A percentile compares a stretch with the other conserved stretches of the same genome.
Evolutionary conservation across 2,888 invertebrate genomes (phyloP).

Genomic region (Pherbina coryleti): DNA sequence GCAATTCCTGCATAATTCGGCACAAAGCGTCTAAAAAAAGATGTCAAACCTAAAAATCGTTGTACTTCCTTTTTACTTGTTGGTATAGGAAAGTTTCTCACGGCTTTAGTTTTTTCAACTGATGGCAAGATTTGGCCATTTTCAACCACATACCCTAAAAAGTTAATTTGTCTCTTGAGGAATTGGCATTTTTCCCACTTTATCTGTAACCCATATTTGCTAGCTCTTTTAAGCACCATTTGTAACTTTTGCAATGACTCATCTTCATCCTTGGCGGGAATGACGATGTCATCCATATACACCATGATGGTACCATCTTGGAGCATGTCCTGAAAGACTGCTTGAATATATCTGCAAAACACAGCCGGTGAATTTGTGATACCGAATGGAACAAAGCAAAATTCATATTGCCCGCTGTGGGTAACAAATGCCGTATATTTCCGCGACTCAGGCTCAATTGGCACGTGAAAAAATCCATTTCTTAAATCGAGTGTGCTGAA

Average conservation of each 20-base stretch:
- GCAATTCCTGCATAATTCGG: constrained; percentile 42
- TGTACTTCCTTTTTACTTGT: constrained; percentile 44
- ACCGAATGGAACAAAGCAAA: constrained; percentile 46
- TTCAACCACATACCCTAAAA: constrained; percentile 46
- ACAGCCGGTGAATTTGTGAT: too few species aligned
- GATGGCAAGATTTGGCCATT: constrained; percentile 39
- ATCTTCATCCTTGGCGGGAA: constrained; percentile 38
- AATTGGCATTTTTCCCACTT: too few species aligned
- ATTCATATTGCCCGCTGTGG: constrained; percentile 41
- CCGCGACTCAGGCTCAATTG: constrained; percentile 29
- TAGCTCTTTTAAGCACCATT: constrained; percentile 37
- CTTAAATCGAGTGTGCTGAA: too few species aligned
- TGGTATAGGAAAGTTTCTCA: constrained; percentile 40
- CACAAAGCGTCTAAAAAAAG: constrained; percentile 43
- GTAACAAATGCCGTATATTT: constrained; percentile 43
- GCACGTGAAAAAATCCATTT: constrained; percentile 43
- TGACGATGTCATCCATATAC: constrained; percentile 48
- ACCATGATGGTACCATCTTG: constrained; percentile 33
- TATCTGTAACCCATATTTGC: constrained; percentile 31
- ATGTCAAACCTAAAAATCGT: constrained; percentile 45
- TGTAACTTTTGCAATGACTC: constrained; percentile 38
- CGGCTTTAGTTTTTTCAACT: constrained; percentile 40
- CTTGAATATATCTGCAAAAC: constrained; percentile 44
- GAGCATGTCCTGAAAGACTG: constrained; percentile 41
- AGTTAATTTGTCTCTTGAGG: too few species aligned